Evolutionary conservation across 1,140 invertebrate species (phyloP).

Genomic region (Zaprionus camerounensis): DNA sequence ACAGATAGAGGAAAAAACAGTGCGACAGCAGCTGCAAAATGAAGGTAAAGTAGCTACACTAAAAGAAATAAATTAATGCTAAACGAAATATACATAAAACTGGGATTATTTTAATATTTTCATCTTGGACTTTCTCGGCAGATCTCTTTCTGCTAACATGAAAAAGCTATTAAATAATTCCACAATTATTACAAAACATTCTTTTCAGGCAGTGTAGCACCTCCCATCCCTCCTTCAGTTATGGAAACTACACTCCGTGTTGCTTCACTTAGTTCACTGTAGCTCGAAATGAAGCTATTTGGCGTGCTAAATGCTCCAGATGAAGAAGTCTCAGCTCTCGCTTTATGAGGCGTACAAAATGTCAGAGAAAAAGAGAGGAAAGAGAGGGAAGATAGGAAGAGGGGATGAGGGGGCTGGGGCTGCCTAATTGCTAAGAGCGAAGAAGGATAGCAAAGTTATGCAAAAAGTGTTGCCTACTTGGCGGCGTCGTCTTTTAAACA

Average conservation of each 20-base stretch:
- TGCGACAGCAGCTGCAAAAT: constrained; percentile 8
- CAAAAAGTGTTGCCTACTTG: constrained; percentile 55
- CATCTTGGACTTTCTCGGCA: too few species aligned
- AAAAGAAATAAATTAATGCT: background rate
- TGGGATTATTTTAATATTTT: background rate
- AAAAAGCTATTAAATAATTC: background rate
- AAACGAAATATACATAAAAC: background rate
- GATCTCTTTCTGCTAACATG: background rate
- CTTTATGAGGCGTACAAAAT: constrained; percentile 5
- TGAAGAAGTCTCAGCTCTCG: constrained; percentile 6
- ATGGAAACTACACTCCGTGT: constrained; percentile 20
- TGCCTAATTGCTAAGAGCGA: background rate
- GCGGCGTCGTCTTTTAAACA: constrained; percentile 43
- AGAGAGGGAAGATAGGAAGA: background rate
- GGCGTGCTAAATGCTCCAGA: constrained; percentile 9
- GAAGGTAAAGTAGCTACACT: constrained; percentile 1
- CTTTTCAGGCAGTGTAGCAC: background rate
- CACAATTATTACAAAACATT: background rate
- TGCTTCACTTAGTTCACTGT: constrained; percentile 9
- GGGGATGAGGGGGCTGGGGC: background rate
- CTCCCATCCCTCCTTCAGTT: too few species aligned
- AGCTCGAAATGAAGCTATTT: constrained; percentile 72
- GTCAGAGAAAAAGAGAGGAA: background rate
- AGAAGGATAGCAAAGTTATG: constrained; percentile 4
- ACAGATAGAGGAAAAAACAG: constrained; percentile 19